A percentile compares a stretch with the other conserved stretches of the same genome.
These are phyloP conservation scores for Melinopterus prodromus DNA, from an alignment of 2,888 invertebrate genomes.

Conservation along the genomic window DNA sequence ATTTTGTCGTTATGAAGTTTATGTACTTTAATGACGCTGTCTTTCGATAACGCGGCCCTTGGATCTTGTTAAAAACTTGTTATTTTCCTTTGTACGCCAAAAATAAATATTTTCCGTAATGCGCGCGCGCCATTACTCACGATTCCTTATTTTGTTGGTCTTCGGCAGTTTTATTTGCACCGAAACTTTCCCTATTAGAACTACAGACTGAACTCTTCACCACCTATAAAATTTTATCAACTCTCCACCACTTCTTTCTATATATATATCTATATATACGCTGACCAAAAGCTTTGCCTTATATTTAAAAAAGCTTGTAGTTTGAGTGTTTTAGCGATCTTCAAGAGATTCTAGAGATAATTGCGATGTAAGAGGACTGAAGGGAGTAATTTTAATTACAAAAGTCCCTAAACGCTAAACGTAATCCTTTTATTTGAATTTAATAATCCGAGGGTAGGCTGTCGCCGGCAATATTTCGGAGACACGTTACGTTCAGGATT, in stretches of 20 bases:
- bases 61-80: conserved; percentile 23
- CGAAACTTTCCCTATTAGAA: conserved; percentile 19
- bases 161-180: conserved; percentile 19
- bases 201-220: background rate
- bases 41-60: background rate
- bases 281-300: no score
- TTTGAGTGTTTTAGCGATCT: background rate
- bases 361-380: background rate
- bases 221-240: background rate
- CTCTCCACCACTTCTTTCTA: background rate
- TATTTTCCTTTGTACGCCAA: conserved; percentile 14
- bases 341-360: background rate
- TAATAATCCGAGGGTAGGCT: background rate
- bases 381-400: background rate
- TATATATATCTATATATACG: no score
- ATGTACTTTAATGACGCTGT: background rate
- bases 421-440: conserved; percentile 4
- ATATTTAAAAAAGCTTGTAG: no score
- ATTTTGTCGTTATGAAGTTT: background rate
- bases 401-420: conserved; percentile 4
- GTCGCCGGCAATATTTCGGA: background rate
- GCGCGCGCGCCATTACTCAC: conserved; percentile 20
- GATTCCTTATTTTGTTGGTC: conserved; percentile 17
- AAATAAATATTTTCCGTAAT: conserved; percentile 18
- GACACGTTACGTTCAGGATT: background rate